Conservation (phyloP, 2,113 vertebrate genomes). For the Otolemur garnettii region DNA sequence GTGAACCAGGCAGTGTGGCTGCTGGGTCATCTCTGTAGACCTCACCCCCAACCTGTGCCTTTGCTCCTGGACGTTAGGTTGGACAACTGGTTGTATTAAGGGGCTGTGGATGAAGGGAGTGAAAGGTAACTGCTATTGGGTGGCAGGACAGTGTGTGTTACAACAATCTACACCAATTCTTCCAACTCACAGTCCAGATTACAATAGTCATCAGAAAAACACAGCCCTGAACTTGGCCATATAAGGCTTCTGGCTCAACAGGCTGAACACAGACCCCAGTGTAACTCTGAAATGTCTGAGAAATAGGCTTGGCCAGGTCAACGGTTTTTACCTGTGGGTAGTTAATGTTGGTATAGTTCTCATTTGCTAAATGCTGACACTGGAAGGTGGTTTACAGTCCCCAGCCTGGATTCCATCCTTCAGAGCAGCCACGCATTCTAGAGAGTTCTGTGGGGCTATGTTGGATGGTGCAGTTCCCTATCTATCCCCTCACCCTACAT, state of each 20-base stretch:
- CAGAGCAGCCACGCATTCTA: neutral
- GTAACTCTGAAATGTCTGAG: neutral
- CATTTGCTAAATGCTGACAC: neutral
- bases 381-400: neutral
- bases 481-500: accelerated
- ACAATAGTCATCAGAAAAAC: too few relatives aligned
- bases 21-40: neutral
- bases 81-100: accelerated
- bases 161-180: neutral
- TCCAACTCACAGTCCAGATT: neutral
- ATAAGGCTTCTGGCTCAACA: neutral
- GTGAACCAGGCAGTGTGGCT: neutral
- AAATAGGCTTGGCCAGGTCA: neutral
- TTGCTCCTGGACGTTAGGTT: neutral
- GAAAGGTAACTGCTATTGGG: neutral
- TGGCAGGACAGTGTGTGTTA: neutral
- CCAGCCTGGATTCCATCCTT: neutral
- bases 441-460: neutral
- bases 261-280: neutral
- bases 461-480: too few relatives aligned
- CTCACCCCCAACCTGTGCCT: neutral
- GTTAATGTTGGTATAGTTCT: neutral
- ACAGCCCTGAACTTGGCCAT: accelerated
- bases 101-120: neutral
- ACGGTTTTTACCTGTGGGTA: neutral